phyloP scores from a whole-genome alignment of 2,797 vertebrate genomes.

The Paguma larvata region DNA sequence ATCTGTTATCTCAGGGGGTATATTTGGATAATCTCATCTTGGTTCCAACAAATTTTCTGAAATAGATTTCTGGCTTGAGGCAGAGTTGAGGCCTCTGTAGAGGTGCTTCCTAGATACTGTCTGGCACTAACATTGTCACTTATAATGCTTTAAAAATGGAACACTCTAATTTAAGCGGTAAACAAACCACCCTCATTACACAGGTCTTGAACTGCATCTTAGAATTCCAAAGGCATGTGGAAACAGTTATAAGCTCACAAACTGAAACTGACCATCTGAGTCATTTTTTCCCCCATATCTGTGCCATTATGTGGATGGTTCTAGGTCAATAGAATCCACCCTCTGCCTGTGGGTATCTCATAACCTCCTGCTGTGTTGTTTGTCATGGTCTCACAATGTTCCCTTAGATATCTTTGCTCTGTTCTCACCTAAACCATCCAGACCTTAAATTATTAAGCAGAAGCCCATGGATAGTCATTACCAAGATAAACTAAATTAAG shows the following conservation, averaged over 20 bases:
- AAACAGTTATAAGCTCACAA: background rate
- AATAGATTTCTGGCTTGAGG: conserved; percentile 59
- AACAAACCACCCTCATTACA: conserved; percentile 34
- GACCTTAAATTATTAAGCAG: background rate
- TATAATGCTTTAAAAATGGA: conserved; percentile 57
- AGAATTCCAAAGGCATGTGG: background rate
- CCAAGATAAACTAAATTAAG: background rate
- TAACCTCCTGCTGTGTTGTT: background rate
- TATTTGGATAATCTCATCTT: conserved; percentile 63
- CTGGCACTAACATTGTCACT: background rate
- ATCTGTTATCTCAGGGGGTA: background rate
- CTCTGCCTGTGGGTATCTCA: background rate
- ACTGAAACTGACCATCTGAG: background rate
- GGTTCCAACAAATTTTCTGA: conserved; percentile 46
- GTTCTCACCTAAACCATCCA: background rate
- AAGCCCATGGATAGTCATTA: background rate
- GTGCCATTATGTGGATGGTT: background rate
- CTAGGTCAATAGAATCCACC: background rate
- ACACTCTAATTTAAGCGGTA: conserved; percentile 10
- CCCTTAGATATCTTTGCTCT: background rate
- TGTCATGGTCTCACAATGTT: background rate
- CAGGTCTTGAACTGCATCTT: background rate
- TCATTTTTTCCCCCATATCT: background rate
- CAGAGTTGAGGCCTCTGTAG: background rate
- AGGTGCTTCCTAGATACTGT: background rate